These are phyloP conservation scores for Thalassophryne amazonica DNA, from an alignment of 2,797 vertebrate genomes.

Conservation along the genomic window DNA sequence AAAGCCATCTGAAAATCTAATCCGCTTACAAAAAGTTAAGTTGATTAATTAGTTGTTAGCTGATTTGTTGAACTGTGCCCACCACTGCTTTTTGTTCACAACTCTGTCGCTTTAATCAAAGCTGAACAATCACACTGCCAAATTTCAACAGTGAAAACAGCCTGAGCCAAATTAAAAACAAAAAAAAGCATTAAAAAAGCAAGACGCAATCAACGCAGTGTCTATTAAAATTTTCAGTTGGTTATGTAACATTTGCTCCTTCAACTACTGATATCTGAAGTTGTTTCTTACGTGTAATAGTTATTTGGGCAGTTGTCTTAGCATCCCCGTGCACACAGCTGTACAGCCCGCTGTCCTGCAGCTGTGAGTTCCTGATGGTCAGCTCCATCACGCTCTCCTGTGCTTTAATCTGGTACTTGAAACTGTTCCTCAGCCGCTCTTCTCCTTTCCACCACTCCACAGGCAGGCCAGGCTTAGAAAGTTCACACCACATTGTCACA, in stretches of 20 bases:
- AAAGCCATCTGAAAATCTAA: no score
- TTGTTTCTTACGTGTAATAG: conserved; percentile 81
- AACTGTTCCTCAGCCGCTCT: conserved; percentile 69
- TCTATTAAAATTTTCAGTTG: no score
- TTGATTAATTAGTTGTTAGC: no score
- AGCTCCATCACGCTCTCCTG: conserved; percentile 78
- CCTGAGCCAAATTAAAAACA: background rate
- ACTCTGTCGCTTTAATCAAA: no score
- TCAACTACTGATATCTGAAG: background rate
- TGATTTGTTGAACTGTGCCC: no score
- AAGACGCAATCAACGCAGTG: no score
- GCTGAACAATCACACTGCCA: no score
- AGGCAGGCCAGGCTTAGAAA: conserved; percentile 75
- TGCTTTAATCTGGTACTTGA: conserved; percentile 85
- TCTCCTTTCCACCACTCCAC: conserved; percentile 89
- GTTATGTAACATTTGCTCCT: no score
- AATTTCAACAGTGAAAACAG: background rate
- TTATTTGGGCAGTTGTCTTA: conserved; percentile 81
- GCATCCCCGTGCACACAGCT: conserved; percentile 81
- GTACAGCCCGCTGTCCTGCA: conserved; percentile 87
- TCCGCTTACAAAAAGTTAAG: no score
- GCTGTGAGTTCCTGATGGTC: conserved; percentile 77
- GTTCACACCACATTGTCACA: conserved; percentile 79
- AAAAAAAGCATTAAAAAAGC: background rate
- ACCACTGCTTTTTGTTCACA: no score